phyloP scores from a whole-genome alignment of 2,888 invertebrate species.

The Rhopalosiphum nymphaeae region DNA sequence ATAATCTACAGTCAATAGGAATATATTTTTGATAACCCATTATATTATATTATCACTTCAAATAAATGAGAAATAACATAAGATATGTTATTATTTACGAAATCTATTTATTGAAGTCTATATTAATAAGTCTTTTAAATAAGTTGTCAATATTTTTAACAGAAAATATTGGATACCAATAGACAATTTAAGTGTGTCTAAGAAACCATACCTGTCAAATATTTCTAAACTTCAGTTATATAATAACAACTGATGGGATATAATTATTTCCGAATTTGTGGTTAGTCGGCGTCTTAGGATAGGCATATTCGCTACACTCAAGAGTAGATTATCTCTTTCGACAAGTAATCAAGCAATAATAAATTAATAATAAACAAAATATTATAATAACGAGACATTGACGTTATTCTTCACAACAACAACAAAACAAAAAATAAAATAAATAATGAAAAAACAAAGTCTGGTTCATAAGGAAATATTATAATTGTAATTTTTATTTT shows the following conservation, averaged over 20 bases:
- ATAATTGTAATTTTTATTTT: not conserved
- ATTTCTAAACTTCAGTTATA: not conserved
- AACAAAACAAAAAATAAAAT: not conserved
- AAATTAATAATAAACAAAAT: not conserved
- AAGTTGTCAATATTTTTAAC: not conserved
- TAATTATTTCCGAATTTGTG: not conserved
- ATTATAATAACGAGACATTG: not conserved
- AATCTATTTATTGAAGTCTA: not conserved
- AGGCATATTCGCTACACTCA: constrained; percentile 49
- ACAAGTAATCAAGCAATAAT: not conserved
- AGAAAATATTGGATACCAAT: not conserved
- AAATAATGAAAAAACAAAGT: no score
- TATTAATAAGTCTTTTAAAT: not conserved
- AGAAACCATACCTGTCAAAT: not conserved
- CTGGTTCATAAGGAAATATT: not conserved
- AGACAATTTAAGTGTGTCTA: not conserved
- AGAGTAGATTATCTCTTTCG: constrained; percentile 10
- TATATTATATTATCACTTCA: not conserved
- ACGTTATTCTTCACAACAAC: not conserved
- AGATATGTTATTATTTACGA: not conserved
- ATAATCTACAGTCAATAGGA: not conserved
- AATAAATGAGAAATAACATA: not conserved
- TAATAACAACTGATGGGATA: not conserved
- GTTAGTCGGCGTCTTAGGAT: constrained; percentile 29
- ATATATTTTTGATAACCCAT: not conserved